These are phyloP conservation scores for Amiota communis DNA, from an alignment of 2,888 invertebrate species.

Conservation along the genomic window DNA sequence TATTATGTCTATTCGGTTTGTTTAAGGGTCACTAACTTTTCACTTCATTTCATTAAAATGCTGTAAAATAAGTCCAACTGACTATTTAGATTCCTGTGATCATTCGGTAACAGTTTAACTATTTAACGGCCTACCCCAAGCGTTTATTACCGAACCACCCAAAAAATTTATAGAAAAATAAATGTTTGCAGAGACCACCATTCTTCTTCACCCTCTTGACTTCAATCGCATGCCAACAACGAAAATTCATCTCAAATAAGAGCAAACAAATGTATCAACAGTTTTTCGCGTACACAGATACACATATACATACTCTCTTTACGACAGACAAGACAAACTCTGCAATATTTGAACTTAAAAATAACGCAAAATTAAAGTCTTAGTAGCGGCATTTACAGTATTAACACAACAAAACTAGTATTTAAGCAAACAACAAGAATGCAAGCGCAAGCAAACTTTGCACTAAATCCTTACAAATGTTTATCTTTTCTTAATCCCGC, in stretches of 20 bases:
- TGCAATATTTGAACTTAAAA: slow-evolving; percentile 16
- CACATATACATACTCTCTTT: not conserved
- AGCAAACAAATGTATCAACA: slow-evolving; percentile 28
- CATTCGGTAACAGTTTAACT: no score
- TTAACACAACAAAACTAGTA: slow-evolving; percentile 30
- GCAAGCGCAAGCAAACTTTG: slow-evolving; percentile 57
- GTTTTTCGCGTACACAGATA: not conserved
- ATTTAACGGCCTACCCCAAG: slow-evolving; percentile 15
- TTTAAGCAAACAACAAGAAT: slow-evolving; percentile 28
- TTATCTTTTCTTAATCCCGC: slow-evolving; percentile 72
- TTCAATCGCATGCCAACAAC: not conserved
- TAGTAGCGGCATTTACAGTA: slow-evolving; percentile 34
- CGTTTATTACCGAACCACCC: slow-evolving; percentile 17
- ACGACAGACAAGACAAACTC: not conserved
- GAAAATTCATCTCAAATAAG: not conserved
- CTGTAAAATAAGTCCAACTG: no score
- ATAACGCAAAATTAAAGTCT: not conserved
- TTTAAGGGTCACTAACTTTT: no score
- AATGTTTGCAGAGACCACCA: slow-evolving; percentile 20
- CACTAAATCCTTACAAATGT: slow-evolving; percentile 72
- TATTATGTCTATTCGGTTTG: no score
- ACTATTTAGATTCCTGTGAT: no score
- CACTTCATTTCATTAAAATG: no score
- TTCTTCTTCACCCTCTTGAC: not conserved
- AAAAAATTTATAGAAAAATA: slow-evolving; percentile 16